phyloP scores from a whole-genome alignment of 1,140 invertebrate genomes.

The Ostrea edulis region DNA sequence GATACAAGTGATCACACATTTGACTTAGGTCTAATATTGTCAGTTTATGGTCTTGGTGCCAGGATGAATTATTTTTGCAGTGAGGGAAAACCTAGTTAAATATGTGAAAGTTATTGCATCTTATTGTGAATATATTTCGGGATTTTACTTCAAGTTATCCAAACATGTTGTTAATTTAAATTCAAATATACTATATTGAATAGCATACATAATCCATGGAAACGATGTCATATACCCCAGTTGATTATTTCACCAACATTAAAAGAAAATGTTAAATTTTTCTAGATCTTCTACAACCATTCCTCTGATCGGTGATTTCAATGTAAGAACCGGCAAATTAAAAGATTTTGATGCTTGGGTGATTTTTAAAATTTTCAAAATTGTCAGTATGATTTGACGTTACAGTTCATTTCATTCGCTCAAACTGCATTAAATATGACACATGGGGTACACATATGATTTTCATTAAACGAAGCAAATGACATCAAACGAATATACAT shows the following conservation, averaged over 20 bases:
- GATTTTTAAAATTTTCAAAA: too few relatives aligned
- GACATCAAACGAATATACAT: too few relatives aligned
- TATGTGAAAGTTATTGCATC: background rate
- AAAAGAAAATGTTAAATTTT: background rate
- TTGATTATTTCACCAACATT: background rate
- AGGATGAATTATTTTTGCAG: background rate
- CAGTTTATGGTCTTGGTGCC: too few relatives aligned
- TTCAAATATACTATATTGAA: background rate
- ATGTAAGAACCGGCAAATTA: background rate
- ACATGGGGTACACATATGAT: too few relatives aligned
- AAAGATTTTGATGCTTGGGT: too few relatives aligned
- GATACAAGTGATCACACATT: too few relatives aligned
- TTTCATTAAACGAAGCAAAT: too few relatives aligned
- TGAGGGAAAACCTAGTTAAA: background rate
- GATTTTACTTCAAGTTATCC: background rate
- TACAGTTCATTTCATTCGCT: too few relatives aligned
- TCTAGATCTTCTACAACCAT: background rate
- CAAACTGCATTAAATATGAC: too few relatives aligned
- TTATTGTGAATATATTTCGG: background rate
- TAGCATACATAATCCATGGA: background rate
- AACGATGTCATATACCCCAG: background rate
- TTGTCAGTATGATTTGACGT: too few relatives aligned
- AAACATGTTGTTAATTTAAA: background rate
- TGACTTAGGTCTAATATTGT: too few relatives aligned
- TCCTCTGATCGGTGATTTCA: background rate